These are phyloP conservation scores for Pachyramphus minor DNA, from an alignment of 2,113 vertebrate genomes.

Conservation along the genomic window DNA sequence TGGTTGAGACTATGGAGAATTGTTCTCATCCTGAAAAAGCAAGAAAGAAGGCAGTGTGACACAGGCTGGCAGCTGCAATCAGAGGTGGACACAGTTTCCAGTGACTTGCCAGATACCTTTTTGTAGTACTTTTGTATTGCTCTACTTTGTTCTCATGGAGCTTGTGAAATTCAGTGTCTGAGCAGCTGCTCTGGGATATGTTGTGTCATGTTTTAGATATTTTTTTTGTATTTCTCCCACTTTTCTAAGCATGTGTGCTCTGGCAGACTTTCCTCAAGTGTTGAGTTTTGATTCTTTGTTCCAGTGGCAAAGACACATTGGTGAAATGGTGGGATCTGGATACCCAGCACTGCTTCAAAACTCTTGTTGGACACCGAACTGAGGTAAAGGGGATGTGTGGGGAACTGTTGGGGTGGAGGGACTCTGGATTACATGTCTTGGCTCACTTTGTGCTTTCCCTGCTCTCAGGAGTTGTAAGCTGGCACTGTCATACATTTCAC, in stretches of 20 bases:
- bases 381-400: slow-evolving; percentile 76
- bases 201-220: not conserved
- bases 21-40: not conserved
- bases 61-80: not conserved
- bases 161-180: not conserved
- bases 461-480: not conserved
- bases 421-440: not conserved
- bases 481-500: not conserved
- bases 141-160: not conserved
- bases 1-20: not conserved
- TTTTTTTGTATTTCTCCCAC: not conserved
- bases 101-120: not conserved
- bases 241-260: not conserved
- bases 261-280: not conserved
- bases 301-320: slow-evolving; percentile 90
- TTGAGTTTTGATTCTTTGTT: not conserved
- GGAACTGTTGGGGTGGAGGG: not conserved
- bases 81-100: not conserved
- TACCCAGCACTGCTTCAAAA: slow-evolving; percentile 97
- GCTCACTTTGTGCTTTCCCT: not conserved
- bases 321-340: slow-evolving; percentile 99
- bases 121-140: not conserved
- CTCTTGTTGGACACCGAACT: slow-evolving; percentile 90
- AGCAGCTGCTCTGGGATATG: not conserved
- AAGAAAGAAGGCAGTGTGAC: not conserved